Evolutionary conservation across 1,140 invertebrate genomes (phyloP), one percentile per base, ranked within the genome.

Genomic region (Macrocentrus cingulum): DNA sequence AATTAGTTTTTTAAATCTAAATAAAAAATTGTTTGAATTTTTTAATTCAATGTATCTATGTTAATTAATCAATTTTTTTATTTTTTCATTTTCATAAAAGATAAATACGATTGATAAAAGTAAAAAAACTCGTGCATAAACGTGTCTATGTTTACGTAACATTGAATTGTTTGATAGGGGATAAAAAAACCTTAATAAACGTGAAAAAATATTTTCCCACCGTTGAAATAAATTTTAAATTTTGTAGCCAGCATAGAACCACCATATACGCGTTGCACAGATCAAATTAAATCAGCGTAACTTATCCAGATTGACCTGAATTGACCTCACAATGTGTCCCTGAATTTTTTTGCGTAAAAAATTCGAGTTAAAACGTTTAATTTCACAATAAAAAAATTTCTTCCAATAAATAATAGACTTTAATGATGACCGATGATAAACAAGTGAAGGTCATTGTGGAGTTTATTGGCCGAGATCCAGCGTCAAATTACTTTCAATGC

Each of bases 381-480:
- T 15, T 39, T n/a, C 7, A 39, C 8, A n/a, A 57, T 32, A 59
- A 52, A 36, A 39, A 34, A 59, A 13, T 20, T 20, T 19, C 25
- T 19, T 25, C 9, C 13, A 18, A 23, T 36, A 8, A 46, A 53
- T 29, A 29, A 29, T 32, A 52, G 22, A 48, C 42, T 50, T 36
- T 19, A 50, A 34, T 36, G 32, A n/a, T 16, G 25, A 11, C n/a
- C 13, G 25, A 37, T 36, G 34, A 45, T 45, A 32, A 34, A 42
- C 48, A 25, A 44, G 36, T 15, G 45, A 46, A 48, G 54, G 54
- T 57, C 55, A 23, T 49, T 18, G n/a, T 23, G 9, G 18, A 65
- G 61, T 69, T 70, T 69, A 69, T 66, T 70, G 68, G 68, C 66
- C 62, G 55, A 16, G 51, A 61, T 69, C 67, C 64, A 68, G 59